A percentile compares a stretch with the other conserved stretches of the same genome.
phyloP scores from a whole-genome alignment of 1,140 invertebrate species.

The Chrysoperla carnea region DNA sequence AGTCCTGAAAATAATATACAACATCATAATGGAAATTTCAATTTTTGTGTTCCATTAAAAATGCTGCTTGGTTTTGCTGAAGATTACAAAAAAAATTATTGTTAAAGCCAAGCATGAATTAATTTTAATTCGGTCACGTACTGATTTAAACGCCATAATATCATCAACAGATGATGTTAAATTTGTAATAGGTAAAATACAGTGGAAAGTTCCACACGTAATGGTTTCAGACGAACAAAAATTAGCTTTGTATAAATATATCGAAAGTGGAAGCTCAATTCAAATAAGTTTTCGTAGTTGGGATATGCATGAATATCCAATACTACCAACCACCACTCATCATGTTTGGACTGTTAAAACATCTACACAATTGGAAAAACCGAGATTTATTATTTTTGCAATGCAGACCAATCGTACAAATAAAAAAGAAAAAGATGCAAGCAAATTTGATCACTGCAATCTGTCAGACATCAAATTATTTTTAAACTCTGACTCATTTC shows the following conservation, averaged over 20 bases:
- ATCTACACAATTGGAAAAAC: slow-evolving; percentile 11
- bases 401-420: slow-evolving; percentile 4
- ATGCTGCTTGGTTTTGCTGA: slow-evolving; percentile 21
- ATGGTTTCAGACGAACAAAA: slow-evolving; percentile 9
- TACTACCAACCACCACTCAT: slow-evolving; percentile 8
- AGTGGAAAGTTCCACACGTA: slow-evolving; percentile 7
- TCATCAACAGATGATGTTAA: slow-evolving; percentile 5
- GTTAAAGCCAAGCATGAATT: slow-evolving; percentile 23
- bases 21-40: slow-evolving; percentile 9
- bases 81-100: slow-evolving; percentile 22
- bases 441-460: slow-evolving; percentile 4
- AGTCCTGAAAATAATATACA: neutral
- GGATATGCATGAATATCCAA: slow-evolving; percentile 11
- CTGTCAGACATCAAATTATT: slow-evolving; percentile 3
- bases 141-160: slow-evolving; percentile 7
- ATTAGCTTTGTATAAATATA: slow-evolving; percentile 9
- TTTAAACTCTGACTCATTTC: slow-evolving; percentile 3
- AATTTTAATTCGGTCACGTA: slow-evolving; percentile 16
- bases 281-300: slow-evolving; percentile 17
- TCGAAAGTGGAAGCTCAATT: slow-evolving; percentile 10
- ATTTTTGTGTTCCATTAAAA: slow-evolving; percentile 17
- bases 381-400: slow-evolving; percentile 8
- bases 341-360: slow-evolving; percentile 15
- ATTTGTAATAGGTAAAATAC: no score
- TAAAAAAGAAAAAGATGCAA: slow-evolving; percentile 2